Conservation (phyloP, 2,797 vertebrate species). For the Microhierax caerulescens region DNA sequence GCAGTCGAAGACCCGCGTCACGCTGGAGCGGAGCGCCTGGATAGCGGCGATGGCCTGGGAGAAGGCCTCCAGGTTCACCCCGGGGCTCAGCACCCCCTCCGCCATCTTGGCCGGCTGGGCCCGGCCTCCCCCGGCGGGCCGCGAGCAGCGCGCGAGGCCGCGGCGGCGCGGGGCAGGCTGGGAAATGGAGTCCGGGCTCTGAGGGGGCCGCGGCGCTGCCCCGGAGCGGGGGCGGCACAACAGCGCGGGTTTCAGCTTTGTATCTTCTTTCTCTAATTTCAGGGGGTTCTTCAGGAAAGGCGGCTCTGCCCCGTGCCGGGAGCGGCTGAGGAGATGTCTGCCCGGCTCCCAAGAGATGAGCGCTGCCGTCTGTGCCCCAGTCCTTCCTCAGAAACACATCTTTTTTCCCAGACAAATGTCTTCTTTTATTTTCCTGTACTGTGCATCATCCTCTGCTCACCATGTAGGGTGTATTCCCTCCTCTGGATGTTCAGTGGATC, state of each 20-base stretch:
- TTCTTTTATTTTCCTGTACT: not conserved
- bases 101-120: constrained; percentile 78
- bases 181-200: constrained; percentile 18
- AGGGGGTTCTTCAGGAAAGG: not conserved
- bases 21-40: constrained; percentile 94
- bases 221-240: accelerated
- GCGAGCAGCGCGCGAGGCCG: not conserved
- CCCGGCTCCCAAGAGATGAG: accelerated
- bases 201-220: too few species aligned
- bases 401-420: not conserved
- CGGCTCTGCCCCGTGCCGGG: too few species aligned
- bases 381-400: not conserved
- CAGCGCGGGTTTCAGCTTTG: accelerated
- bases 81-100: constrained; percentile 86
- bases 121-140: not conserved
- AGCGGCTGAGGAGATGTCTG: not conserved
- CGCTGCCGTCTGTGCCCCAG: accelerated
- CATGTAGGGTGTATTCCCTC: not conserved
- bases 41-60: constrained; percentile 93
- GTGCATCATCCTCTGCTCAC: not conserved
- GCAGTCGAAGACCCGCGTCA: constrained; percentile 92
- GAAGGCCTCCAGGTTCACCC: constrained; percentile 94
- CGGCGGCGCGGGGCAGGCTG: not conserved
- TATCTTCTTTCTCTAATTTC: not conserved
- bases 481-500: not conserved